Conservation (phyloP, 2,888 invertebrate genomes). For the Myopa tessellatipennis region DNA sequence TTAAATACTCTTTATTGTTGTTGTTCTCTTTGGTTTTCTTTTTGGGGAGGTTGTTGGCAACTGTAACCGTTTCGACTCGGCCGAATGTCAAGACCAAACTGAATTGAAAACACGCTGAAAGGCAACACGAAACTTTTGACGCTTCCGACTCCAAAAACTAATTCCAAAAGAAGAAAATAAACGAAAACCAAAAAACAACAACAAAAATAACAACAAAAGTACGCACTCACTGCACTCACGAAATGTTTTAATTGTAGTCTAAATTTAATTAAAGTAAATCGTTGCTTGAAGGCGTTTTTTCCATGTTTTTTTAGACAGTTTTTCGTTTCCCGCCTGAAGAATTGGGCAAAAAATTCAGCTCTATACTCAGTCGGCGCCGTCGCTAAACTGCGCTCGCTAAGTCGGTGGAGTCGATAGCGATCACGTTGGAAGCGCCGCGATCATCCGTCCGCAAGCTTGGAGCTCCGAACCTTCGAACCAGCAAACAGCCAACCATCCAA, state of each 20-base stretch:
- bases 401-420: neutral
- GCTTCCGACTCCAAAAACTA: conserved; percentile 28
- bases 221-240: neutral
- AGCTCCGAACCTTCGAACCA: no score
- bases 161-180: neutral
- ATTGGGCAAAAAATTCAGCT: neutral
- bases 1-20: conserved; percentile 1
- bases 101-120: conserved; percentile 12
- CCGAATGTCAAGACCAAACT: conserved; percentile 38
- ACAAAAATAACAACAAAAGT: neutral
- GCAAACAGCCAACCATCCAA: no score
- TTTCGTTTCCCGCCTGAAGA: neutral
- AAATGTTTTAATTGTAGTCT: neutral
- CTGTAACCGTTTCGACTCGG: neutral
- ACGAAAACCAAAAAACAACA: neutral
- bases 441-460: no score
- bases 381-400: conserved; percentile 14
- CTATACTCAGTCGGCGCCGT: conserved; percentile 13
- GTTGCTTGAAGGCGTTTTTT: neutral
- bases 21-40: neutral
- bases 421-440: no score
- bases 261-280: conserved; percentile 12
- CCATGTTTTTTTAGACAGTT: neutral
- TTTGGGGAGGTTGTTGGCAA: neutral
- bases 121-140: conserved; percentile 9